Conservation (phyloP, 2,113 vertebrate genomes). For the Thinocorus orbignyianus region DNA sequence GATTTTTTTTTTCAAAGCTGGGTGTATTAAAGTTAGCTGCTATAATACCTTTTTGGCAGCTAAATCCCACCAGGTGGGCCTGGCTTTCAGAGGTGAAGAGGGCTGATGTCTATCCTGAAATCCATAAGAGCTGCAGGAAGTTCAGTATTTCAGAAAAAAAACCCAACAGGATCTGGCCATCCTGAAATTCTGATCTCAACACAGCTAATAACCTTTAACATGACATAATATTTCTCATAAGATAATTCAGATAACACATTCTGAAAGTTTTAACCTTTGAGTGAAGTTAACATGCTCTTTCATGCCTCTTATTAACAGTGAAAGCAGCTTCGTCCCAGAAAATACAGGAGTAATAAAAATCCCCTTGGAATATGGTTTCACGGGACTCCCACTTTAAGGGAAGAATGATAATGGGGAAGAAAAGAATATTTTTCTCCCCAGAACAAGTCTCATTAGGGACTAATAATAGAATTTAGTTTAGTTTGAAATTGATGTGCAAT, state of each 20-base stretch:
- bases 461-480: not conserved
- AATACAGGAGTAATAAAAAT: not conserved
- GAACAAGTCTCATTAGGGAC: not conserved
- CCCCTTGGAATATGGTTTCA: not conserved
- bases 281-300: not conserved
- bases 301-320: not conserved
- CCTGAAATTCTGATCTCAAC: not conserved
- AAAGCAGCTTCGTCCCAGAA: not conserved
- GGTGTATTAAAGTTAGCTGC: not conserved
- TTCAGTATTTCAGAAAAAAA: not conserved
- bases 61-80: not conserved
- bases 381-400: not conserved
- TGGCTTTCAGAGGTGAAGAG: not conserved
- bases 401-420: not conserved
- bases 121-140: not conserved
- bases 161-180: not conserved
- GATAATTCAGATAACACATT: not conserved
- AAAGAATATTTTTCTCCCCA: not conserved
- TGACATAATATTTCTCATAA: not conserved
- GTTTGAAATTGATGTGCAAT: not conserved
- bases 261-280: slow-evolving; percentile 15
- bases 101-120: not conserved
- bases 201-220: not conserved
- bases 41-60: not conserved
- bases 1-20: not conserved